Percentiles rank a stretch among this genome's conserved stretches.
Evolutionary conservation across 2,888 invertebrate species (phyloP).

Genomic region (Ametastegia equiseti): DNA sequence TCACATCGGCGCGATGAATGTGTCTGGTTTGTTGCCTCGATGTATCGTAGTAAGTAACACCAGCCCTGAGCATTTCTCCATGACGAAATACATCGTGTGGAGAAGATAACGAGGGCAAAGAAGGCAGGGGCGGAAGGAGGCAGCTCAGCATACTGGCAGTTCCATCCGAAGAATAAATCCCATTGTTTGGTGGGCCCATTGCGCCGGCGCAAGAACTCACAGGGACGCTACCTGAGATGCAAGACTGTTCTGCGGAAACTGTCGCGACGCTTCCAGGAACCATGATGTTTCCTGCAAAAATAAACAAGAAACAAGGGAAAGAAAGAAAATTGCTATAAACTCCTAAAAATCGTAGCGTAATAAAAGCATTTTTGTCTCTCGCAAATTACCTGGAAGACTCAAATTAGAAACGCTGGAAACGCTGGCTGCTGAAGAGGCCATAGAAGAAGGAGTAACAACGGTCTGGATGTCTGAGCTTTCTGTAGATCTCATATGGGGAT

Average conservation of each 20-base stretch:
- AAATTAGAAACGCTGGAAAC: constrained; percentile 60
- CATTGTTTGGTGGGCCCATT: constrained; percentile 62
- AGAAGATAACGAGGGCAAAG: constrained; percentile 64
- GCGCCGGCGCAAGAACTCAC: constrained; percentile 60
- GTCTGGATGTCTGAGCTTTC: constrained; percentile 59
- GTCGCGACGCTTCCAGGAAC: constrained; percentile 58
- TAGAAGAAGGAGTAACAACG: constrained; percentile 61
- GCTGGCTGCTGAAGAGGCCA: constrained; percentile 60
- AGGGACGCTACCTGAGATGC: constrained; percentile 55
- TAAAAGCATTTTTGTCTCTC: no score
- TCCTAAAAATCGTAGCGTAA: background rate
- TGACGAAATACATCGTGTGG: constrained; percentile 69
- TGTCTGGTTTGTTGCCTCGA: constrained; percentile 65
- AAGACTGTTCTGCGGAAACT: constrained; percentile 59
- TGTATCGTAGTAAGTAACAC: constrained; percentile 67
- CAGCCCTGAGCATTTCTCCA: constrained; percentile 66
- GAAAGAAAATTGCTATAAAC: background rate
- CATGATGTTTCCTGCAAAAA: constrained; percentile 61
- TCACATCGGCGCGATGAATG: constrained; percentile 66
- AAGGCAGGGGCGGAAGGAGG: constrained; percentile 64
- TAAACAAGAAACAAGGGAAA: no score
- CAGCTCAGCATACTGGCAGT: constrained; percentile 67
- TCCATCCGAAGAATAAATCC: constrained; percentile 66
- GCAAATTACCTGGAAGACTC: constrained; percentile 64
- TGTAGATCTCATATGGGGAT: constrained; percentile 57